Conservation (phyloP, 2,888 invertebrate genomes). For the Xanthia togata region DNA sequence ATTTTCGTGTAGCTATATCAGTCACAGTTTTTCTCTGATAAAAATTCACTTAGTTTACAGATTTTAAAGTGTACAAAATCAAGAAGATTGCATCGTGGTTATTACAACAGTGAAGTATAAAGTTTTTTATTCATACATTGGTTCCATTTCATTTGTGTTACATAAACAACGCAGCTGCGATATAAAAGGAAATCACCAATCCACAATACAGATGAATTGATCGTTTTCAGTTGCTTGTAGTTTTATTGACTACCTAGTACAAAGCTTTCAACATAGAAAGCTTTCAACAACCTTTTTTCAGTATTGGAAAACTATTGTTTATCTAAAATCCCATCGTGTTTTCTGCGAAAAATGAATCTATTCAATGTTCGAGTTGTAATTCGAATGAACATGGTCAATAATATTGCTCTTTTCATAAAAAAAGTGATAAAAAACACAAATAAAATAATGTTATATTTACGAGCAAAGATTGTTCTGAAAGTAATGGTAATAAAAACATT, state of each 20-base stretch:
- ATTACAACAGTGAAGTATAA: neutral
- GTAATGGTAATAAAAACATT: slow-evolving; percentile 49
- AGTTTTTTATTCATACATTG: slow-evolving; percentile 7
- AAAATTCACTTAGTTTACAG: neutral
- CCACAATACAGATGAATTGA: slow-evolving; percentile 42
- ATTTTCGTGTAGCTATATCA: neutral
- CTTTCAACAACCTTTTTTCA: slow-evolving; percentile 38
- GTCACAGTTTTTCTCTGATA: neutral
- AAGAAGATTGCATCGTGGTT: neutral
- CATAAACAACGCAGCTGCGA: slow-evolving; percentile 32
- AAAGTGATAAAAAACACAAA: slow-evolving; percentile 52
- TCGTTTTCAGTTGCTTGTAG: slow-evolving; percentile 26
- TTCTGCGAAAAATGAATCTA: neutral
- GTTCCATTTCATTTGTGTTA: slow-evolving; percentile 23
- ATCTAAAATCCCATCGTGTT: slow-evolving; percentile 28
- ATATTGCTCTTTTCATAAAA: slow-evolving; percentile 19
- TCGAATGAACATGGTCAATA: slow-evolving; percentile 22
- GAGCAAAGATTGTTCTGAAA: slow-evolving; percentile 47
- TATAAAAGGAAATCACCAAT: slow-evolving; percentile 26
- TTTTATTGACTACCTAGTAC: slow-evolving; percentile 38
- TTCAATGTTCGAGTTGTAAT: neutral
- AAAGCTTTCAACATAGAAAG: slow-evolving; percentile 38
- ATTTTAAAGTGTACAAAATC: neutral
- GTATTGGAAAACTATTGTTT: slow-evolving; percentile 32
- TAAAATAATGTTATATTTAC: slow-evolving; percentile 55